Percentiles rank a stretch among this genome's conserved stretches.
Conservation (phyloP, 2,888 invertebrate species). For the Schizotus pectinicornis region DNA sequence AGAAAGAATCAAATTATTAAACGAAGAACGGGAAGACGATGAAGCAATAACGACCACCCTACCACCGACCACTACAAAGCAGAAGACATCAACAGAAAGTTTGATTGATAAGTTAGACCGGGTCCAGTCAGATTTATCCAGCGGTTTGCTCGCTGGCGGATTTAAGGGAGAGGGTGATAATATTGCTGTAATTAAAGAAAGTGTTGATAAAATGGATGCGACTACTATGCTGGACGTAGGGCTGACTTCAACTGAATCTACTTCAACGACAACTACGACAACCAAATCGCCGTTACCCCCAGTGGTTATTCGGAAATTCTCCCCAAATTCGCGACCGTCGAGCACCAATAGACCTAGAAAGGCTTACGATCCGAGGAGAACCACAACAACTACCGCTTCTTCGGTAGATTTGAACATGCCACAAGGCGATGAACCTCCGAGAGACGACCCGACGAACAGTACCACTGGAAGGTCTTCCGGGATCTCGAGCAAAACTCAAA, state of each 20-base stretch:
- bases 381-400: constrained; percentile 49
- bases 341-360: constrained; percentile 35
- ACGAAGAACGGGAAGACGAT: constrained; percentile 58
- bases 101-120: constrained; percentile 85
- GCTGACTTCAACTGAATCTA: constrained; percentile 59
- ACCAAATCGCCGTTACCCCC: constrained; percentile 61
- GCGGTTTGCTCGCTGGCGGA: constrained; percentile 75
- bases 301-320: constrained; percentile 71
- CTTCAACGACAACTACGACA: constrained; percentile 59
- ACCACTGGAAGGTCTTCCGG: neutral
- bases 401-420: constrained; percentile 41
- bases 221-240: constrained; percentile 43
- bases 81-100: constrained; percentile 75
- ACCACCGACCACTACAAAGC: constrained; percentile 43
- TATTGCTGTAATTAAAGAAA: constrained; percentile 68
- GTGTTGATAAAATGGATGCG: constrained; percentile 49
- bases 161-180: constrained; percentile 74
- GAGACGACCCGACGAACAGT: constrained; percentile 21
- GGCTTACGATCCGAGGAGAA: constrained; percentile 47
- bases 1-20: constrained; percentile 72
- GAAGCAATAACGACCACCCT: constrained; percentile 34
- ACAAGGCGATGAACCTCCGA: constrained; percentile 52
- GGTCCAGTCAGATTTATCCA: constrained; percentile 83
- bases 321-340: constrained; percentile 52
- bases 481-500: constrained; percentile 37